Conservation (phyloP, 2,113 vertebrate species). For the Ursus arctos region DNA sequence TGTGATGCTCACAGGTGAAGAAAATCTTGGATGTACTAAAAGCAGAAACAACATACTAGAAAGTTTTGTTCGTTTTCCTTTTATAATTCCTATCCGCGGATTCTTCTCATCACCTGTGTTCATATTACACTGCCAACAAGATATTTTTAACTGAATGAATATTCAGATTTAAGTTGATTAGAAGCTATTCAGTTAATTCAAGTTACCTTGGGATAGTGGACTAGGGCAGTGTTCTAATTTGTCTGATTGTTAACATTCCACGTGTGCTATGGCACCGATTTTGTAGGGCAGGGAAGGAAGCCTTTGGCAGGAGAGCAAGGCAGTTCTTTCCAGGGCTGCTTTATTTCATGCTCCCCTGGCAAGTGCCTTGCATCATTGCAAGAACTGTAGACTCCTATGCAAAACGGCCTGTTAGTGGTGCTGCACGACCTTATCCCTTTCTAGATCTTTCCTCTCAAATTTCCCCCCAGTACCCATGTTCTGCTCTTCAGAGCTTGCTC, state of each 20-base stretch:
- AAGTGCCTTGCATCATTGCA: no score
- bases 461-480: neutral
- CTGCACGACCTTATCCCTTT: no score
- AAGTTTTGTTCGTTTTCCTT: neutral
- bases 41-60: neutral
- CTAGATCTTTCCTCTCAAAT: neutral
- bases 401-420: neutral
- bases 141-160: slow-evolving; percentile 41
- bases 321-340: neutral
- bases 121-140: neutral
- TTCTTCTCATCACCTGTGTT: neutral
- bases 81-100: neutral
- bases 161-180: slow-evolving; percentile 19
- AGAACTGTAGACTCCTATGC: neutral
- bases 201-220: neutral
- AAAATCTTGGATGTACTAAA: neutral
- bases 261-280: neutral
- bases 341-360: neutral
- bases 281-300: neutral
- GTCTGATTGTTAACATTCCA: neutral
- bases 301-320: neutral
- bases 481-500: neutral
- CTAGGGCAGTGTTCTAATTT: neutral
- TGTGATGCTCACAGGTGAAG: neutral
- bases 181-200: neutral